Conservation (phyloP, 2,888 invertebrate species). For the Atherix ibis region DNA sequence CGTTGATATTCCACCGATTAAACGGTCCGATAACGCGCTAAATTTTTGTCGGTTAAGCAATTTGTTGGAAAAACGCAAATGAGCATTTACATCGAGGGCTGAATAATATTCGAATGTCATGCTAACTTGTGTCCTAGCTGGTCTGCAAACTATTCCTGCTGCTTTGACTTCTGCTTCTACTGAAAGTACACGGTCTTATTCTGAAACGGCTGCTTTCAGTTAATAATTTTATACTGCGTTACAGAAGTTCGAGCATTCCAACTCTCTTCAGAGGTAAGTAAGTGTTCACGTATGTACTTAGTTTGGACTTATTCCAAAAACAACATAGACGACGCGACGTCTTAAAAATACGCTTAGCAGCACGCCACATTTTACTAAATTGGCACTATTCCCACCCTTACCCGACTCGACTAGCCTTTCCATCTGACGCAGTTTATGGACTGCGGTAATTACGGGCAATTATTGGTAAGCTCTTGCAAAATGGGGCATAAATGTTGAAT, state of each 20-base stretch:
- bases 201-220: too few species aligned
- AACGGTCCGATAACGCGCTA: slow-evolving; percentile 13
- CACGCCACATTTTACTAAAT: too few species aligned
- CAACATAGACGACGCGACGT: too few species aligned
- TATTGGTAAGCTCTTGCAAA: slow-evolving; percentile 6
- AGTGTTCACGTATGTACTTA: too few species aligned
- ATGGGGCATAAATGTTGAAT: slow-evolving; percentile 4
- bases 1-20: slow-evolving; percentile 8
- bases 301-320: too few species aligned
- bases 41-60: slow-evolving; percentile 15
- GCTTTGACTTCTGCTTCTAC: slow-evolving; percentile 1
- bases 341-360: too few species aligned
- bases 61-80: slow-evolving; percentile 14
- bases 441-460: slow-evolving; percentile 11
- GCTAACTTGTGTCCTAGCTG: slow-evolving; percentile 4
- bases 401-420: too few species aligned
- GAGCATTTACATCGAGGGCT: slow-evolving; percentile 13
- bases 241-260: too few species aligned
- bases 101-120: slow-evolving; percentile 10
- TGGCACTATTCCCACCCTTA: too few species aligned
- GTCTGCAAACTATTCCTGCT: not conserved
- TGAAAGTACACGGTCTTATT: not conserved
- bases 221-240: too few species aligned
- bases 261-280: too few species aligned
- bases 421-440: too few species aligned